A percentile compares a stretch with the other conserved stretches of the same genome.
phyloP scores from a whole-genome alignment of 2,797 vertebrate species.

The Tenualosa thibaudeaui region DNA sequence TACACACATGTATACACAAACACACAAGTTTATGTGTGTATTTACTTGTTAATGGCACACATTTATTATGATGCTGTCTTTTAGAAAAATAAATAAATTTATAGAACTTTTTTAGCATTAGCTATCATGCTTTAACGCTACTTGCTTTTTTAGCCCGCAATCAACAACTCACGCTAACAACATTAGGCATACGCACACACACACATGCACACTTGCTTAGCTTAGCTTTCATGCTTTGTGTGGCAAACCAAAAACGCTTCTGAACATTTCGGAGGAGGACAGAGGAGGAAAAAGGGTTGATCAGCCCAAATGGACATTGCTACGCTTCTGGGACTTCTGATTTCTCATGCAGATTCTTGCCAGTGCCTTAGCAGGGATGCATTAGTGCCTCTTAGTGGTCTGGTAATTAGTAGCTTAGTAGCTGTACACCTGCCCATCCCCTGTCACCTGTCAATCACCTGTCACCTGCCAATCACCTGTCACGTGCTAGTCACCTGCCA shows the following conservation, averaged over 20 bases:
- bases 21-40: background rate
- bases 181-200: constrained; percentile 17
- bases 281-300: constrained; percentile 27
- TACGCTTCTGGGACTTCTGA: constrained; percentile 61
- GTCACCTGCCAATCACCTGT: background rate
- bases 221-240: constrained; percentile 1
- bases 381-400: constrained; percentile 22
- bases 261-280: constrained; percentile 6
- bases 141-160: background rate
- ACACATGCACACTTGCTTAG: background rate
- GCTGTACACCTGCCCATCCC: background rate
- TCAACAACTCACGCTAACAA: constrained; percentile 15
- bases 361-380: constrained; percentile 24
- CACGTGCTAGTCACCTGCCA: background rate
- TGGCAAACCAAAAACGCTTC: background rate
- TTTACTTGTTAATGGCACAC: background rate
- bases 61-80: background rate
- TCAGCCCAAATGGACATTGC: constrained; percentile 47
- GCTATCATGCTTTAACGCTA: background rate
- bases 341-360: constrained; percentile 36
- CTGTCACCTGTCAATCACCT: background rate
- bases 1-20: background rate
- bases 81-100: background rate
- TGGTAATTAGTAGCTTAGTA: constrained; percentile 40
- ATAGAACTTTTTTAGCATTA: background rate